These are phyloP conservation scores for Helicoverpa zea DNA, from an alignment of 1,140 invertebrate species.

Conservation along the genomic window DNA sequence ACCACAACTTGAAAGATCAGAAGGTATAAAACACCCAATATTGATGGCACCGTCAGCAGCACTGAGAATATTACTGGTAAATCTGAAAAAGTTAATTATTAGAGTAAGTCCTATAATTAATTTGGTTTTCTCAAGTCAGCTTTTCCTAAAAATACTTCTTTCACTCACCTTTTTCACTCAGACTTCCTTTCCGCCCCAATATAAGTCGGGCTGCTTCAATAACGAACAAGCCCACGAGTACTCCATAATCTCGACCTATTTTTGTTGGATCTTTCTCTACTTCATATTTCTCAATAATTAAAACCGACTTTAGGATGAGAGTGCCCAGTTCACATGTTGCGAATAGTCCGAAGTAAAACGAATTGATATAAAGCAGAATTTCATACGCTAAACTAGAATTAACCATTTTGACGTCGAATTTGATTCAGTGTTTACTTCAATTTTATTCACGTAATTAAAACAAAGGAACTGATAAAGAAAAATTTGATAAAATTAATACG, in stretches of 20 bases:
- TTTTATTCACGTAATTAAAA: not conserved
- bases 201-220: slow-evolving; percentile 93
- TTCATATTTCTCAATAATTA: slow-evolving; percentile 88
- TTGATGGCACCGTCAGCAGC: slow-evolving; percentile 93
- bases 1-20: slow-evolving; percentile 95
- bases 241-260: slow-evolving; percentile 92
- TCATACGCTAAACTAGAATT: slow-evolving; percentile 93
- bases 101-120: no score
- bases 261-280: slow-evolving; percentile 90
- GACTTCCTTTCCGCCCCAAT: slow-evolving; percentile 94
- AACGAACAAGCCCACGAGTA: slow-evolving; percentile 92
- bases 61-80: slow-evolving; percentile 93
- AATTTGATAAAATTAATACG: not conserved
- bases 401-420: slow-evolving; percentile 80
- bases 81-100: slow-evolving; percentile 81
- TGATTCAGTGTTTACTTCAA: not conserved
- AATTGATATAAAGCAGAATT: slow-evolving; percentile 93
- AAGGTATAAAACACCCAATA: slow-evolving; percentile 93
- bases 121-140: no score
- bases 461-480: slow-evolving; percentile 26
- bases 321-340: slow-evolving; percentile 92
- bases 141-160: slow-evolving; percentile 39
- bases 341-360: slow-evolving; percentile 95
- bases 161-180: slow-evolving; percentile 92
- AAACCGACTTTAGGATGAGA: slow-evolving; percentile 91